A percentile compares a stretch with the other conserved stretches of the same genome.
These are phyloP conservation scores for Ernsta delagoae DNA, from an alignment of 2,888 invertebrate genomes.

Conservation along the genomic window DNA sequence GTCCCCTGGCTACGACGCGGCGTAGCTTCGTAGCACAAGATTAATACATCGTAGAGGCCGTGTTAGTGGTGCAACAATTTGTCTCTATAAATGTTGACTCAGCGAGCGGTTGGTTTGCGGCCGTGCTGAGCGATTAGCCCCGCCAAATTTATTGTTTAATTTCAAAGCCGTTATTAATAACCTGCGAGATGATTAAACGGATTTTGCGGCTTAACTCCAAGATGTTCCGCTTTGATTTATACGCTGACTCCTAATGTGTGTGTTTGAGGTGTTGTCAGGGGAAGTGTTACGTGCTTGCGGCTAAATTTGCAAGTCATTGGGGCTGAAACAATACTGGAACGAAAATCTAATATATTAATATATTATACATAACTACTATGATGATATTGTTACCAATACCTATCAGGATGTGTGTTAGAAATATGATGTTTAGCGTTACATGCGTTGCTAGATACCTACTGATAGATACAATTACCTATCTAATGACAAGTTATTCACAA, in stretches of 20 bases:
- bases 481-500: too few species aligned
- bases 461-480: too few species aligned
- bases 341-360: not conserved
- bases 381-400: too few species aligned
- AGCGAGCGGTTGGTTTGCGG: conserved; percentile 74
- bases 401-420: too few species aligned
- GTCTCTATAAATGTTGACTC: conserved; percentile 85
- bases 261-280: conserved; percentile 59
- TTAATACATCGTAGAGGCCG: conserved; percentile 80
- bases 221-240: conserved; percentile 77
- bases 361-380: too few species aligned
- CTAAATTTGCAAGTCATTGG: conserved; percentile 23
- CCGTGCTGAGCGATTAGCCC: conserved; percentile 79
- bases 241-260: conserved; percentile 61
- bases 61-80: conserved; percentile 82
- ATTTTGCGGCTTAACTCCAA: conserved; percentile 74
- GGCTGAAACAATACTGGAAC: not conserved
- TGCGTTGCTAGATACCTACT: too few species aligned
- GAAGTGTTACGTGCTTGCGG: conserved; percentile 47
- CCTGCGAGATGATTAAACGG: conserved; percentile 80
- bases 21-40: conserved; percentile 69
- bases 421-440: too few species aligned
- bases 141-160: conserved; percentile 84
- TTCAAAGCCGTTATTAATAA: conserved; percentile 83
- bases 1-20: conserved; percentile 53